Conservation (phyloP, 2,797 vertebrate species). For the Acanthurus tractus region DNA sequence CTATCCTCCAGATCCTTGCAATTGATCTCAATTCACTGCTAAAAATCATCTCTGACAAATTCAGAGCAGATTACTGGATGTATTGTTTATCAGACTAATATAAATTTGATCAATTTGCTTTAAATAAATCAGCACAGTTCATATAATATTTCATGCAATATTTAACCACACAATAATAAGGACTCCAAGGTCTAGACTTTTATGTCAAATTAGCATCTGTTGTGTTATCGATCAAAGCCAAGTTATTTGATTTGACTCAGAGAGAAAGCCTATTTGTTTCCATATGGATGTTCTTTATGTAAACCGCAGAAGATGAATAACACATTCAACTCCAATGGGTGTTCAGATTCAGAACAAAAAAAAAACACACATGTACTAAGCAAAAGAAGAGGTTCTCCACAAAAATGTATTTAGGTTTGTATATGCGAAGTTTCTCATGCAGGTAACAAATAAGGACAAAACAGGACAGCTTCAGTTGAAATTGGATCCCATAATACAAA, state of each 20-base stretch:
- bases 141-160: neutral
- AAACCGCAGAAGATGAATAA: slow-evolving; percentile 2
- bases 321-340: slow-evolving; percentile 1
- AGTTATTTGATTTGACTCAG: neutral
- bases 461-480: too few species aligned
- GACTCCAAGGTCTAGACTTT: neutral
- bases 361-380: neutral
- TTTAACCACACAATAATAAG: slow-evolving; percentile 4
- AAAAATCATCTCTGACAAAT: neutral
- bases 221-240: neutral
- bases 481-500: slow-evolving; percentile 16
- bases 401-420: neutral
- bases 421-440: too few species aligned
- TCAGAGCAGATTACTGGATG: neutral
- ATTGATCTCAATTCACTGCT: neutral
- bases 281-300: slow-evolving; percentile 12
- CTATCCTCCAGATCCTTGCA: neutral
- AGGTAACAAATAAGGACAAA: too few species aligned
- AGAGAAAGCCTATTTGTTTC: slow-evolving; percentile 3
- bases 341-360: slow-evolving; percentile 21
- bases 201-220: neutral
- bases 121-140: slow-evolving; percentile 5
- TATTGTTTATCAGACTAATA: neutral
- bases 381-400: neutral
- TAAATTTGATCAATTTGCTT: neutral